Conservation (phyloP, 2,888 invertebrate species). For the Pachydiplax longipennis region DNA sequence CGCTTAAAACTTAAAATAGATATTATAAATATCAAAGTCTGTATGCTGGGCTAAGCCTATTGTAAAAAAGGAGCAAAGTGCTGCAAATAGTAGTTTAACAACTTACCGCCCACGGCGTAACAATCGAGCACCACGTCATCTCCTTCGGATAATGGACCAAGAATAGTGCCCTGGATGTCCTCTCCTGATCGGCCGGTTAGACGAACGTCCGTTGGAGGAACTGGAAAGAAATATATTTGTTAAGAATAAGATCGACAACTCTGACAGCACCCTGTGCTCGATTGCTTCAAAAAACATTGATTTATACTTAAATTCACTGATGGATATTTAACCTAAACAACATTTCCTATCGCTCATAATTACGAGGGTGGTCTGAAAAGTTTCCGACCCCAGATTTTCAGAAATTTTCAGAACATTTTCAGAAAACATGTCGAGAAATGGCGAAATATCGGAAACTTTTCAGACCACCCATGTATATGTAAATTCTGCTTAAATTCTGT, state of each 20-base stretch:
- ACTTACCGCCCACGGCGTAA: conserved; percentile 11
- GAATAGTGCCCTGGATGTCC: neutral
- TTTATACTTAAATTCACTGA: neutral
- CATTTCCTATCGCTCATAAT: neutral
- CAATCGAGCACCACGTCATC: conserved; percentile 30
- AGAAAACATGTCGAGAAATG: too few relatives aligned
- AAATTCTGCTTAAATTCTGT: neutral
- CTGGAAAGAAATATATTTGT: neutral
- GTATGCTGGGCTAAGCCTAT: neutral
- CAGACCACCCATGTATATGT: too few relatives aligned
- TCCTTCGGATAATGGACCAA: conserved; percentile 9
- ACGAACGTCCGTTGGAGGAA: conserved; percentile 20
- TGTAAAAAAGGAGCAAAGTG: too few relatives aligned
- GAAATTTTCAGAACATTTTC: too few relatives aligned
- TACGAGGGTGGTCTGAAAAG: too few relatives aligned
- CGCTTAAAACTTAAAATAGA: too few relatives aligned
- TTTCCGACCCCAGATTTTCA: too few relatives aligned
- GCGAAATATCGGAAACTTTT: too few relatives aligned
- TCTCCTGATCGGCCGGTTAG: neutral
- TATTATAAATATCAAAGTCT: neutral
- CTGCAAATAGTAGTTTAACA: too few relatives aligned
- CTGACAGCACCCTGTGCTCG: neutral
- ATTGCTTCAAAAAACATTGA: too few relatives aligned
- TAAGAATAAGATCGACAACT: neutral
- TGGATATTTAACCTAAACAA: neutral